A percentile compares a stretch with the other conserved stretches of the same genome.
phyloP scores from a whole-genome alignment of 1,140 invertebrate species.

The Bombus confusus region DNA sequence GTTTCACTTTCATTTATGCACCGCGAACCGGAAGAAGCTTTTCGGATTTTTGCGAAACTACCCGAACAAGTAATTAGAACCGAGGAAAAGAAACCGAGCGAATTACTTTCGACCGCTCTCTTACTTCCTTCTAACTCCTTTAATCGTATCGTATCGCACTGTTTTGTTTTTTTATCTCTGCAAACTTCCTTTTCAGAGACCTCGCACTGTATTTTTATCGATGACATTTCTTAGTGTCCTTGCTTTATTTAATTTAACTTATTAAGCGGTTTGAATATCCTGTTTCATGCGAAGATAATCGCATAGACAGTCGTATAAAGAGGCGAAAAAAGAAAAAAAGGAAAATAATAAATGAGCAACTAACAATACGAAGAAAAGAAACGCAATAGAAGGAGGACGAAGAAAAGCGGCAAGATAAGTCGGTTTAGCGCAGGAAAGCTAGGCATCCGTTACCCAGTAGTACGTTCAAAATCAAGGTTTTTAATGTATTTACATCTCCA shows the following conservation, averaged over 20 bases:
- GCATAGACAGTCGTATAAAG: too few species aligned
- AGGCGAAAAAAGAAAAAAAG: too few species aligned
- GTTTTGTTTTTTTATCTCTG: background rate
- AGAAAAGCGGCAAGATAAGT: too few species aligned
- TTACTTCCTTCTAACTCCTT: background rate
- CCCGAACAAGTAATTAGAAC: slow-evolving; percentile 11
- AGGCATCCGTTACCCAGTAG: too few species aligned
- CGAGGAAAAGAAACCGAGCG: background rate
- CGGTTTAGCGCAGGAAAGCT: too few species aligned
- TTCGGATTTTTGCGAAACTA: background rate
- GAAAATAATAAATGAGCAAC: too few species aligned
- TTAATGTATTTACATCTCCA: too few species aligned
- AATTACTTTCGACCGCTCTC: background rate
- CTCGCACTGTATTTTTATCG: background rate
- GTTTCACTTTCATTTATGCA: slow-evolving; percentile 17
- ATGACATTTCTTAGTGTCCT: background rate
- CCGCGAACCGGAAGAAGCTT: slow-evolving; percentile 7
- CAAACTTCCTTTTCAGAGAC: background rate
- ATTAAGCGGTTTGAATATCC: too few species aligned
- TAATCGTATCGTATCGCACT: too few species aligned
- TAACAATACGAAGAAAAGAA: background rate
- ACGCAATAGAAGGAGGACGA: too few species aligned
- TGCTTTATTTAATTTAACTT: background rate
- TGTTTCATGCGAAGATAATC: too few species aligned
- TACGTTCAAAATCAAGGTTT: too few species aligned